These are phyloP conservation scores for Hassar affinis DNA, from an alignment of 2,113 vertebrate genomes.

Conservation along the genomic window DNA sequence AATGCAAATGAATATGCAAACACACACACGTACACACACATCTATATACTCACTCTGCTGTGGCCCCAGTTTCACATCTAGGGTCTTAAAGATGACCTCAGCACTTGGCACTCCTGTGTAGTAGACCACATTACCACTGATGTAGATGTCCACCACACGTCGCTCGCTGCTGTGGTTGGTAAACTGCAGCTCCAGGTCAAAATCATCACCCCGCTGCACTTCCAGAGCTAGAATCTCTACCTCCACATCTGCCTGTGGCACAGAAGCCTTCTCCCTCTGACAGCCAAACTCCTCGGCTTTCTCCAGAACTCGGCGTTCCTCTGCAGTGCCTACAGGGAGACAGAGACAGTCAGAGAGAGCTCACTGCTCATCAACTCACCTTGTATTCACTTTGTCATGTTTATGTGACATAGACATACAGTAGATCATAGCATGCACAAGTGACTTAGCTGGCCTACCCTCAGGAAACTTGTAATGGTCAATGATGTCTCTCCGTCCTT, in stretches of 20 bases:
- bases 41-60: constrained; percentile 57
- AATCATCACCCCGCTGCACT: constrained; percentile 76
- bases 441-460: constrained; percentile 70
- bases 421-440: background rate
- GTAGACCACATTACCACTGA: constrained; percentile 83
- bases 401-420: background rate
- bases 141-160: constrained; percentile 73
- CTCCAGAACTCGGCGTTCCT: constrained; percentile 85
- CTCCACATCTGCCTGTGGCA: constrained; percentile 68
- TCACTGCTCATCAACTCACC: too few species aligned
- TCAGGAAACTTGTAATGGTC: constrained; percentile 90
- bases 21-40: constrained; percentile 1
- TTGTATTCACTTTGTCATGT: too few species aligned
- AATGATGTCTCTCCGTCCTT: constrained; percentile 79
- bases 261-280: constrained; percentile 64
- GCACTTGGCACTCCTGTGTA: constrained; percentile 86
- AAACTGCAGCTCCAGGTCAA: constrained; percentile 81
- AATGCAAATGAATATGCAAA: background rate
- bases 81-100: constrained; percentile 79
- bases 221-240: constrained; percentile 78
- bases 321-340: constrained; percentile 74
- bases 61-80: constrained; percentile 58
- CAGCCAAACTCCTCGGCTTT: constrained; percentile 85
- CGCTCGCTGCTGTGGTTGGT: constrained; percentile 70
- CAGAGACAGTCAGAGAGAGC: background rate